phyloP scores from a whole-genome alignment of 2,888 invertebrate genomes.

The Sminthurides aquaticus region DNA sequence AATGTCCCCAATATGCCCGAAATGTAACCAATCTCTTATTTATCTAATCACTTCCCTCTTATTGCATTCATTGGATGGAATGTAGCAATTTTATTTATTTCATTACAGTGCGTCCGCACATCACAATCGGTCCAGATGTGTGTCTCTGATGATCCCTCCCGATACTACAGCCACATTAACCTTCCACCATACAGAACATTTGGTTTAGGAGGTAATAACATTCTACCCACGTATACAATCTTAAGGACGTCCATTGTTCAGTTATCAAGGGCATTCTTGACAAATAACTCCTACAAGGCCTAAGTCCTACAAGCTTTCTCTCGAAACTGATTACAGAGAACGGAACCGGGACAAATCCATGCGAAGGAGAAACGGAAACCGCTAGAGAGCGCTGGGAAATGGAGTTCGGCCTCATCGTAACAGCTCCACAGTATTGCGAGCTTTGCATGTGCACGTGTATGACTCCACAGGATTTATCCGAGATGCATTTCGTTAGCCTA shows the following conservation, averaged over 20 bases:
- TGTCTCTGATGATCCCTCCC: not conserved
- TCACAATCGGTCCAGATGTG: slow-evolving; percentile 18
- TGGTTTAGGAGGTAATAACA: slow-evolving; percentile 6
- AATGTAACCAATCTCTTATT: slow-evolving; percentile 9
- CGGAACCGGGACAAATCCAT: no score
- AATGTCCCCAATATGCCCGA: slow-evolving; percentile 19
- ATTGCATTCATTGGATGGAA: no score
- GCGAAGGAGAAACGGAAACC: not conserved
- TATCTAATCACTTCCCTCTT: not conserved
- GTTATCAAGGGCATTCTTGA: no score
- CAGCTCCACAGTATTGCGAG: slow-evolving; percentile 21
- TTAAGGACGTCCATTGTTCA: no score
- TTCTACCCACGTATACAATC: no score
- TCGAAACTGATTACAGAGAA: no score
- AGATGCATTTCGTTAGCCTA: slow-evolving; percentile 17
- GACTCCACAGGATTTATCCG: slow-evolving; percentile 1
- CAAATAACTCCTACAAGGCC: no score
- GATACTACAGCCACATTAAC: slow-evolving; percentile 10
- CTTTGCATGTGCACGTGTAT: slow-evolving; percentile 25
- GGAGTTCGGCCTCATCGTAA: slow-evolving; percentile 18
- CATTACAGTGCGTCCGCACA: slow-evolving; percentile 18
- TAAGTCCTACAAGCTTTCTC: no score
- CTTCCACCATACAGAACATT: not conserved
- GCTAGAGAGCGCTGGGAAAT: slow-evolving; percentile 25
- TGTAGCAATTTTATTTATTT: not conserved